Evolutionary conservation across 2,113 vertebrate species (phyloP).

Genomic region (Tonatia bakeri): DNA sequence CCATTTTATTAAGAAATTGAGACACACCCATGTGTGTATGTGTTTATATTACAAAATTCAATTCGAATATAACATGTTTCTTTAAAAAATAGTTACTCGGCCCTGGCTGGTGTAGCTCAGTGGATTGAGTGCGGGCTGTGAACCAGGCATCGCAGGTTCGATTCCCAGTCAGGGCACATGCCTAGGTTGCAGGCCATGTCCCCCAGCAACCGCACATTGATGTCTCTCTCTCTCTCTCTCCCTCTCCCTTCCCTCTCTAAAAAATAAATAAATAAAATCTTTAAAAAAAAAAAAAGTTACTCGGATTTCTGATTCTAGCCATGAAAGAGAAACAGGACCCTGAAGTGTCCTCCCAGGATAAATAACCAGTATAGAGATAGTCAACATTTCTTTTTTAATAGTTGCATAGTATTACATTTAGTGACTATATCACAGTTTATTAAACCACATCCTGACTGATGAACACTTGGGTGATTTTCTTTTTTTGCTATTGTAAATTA

Average conservation of each 20-base stretch:
- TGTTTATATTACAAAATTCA: neutral
- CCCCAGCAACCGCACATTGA: no score
- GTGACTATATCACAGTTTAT: neutral
- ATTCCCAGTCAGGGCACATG: no score
- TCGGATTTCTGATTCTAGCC: neutral
- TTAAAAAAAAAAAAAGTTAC: neutral
- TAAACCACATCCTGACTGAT: neutral
- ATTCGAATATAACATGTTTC: no score
- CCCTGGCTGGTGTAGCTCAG: no score
- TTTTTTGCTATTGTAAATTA: neutral
- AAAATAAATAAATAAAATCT: no score
- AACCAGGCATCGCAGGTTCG: no score
- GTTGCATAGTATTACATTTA: neutral
- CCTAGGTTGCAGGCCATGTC: no score
- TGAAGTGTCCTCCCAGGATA: neutral
- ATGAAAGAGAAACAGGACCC: neutral
- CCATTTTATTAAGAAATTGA: slow-evolving; percentile 8
- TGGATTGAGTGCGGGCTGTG: no score
- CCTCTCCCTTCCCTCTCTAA: no score
- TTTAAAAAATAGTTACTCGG: neutral
- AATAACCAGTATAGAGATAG: neutral
- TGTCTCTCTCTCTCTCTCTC: no score
- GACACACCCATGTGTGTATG: neutral
- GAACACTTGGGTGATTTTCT: neutral
- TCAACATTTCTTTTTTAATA: neutral